Percentiles rank a stretch among this genome's conserved stretches.
Evolutionary conservation across 2,113 vertebrate species (phyloP).

Genomic region (Pelecanus crispus): DNA sequence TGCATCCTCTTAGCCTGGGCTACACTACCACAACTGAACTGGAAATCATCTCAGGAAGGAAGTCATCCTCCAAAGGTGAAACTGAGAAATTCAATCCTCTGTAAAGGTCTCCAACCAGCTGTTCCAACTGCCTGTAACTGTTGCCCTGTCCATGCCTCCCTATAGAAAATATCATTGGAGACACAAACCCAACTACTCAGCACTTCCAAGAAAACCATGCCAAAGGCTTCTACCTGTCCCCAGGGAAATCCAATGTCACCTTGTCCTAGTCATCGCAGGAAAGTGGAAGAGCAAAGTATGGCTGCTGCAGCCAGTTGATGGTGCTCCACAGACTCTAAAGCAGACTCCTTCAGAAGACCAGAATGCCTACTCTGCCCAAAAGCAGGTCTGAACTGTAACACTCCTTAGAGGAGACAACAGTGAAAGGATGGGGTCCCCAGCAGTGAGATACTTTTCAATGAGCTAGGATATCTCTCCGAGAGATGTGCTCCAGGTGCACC

Average conservation of each 20-base stretch:
- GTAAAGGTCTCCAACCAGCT: not conserved
- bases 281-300: not conserved
- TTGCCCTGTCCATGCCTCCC: not conserved
- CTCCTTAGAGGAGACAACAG: not conserved
- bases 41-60: not conserved
- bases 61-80: not conserved
- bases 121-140: not conserved
- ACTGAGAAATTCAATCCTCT: not conserved
- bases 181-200: not conserved
- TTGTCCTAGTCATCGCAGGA: not conserved
- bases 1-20: not conserved
- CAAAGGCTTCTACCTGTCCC: not conserved
- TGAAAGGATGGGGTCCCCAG: not conserved
- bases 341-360: not conserved
- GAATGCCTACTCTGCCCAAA: not conserved
- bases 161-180: not conserved
- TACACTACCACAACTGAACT: not conserved
- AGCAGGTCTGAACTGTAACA: not conserved
- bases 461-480: not conserved
- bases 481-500: not conserved
- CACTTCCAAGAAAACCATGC: not conserved
- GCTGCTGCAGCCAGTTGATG: not conserved
- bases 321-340: not conserved
- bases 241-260: not conserved
- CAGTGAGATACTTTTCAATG: not conserved